These are phyloP conservation scores for Hedya salicella DNA, from an alignment of 2,888 invertebrate genomes.

Conservation along the genomic window DNA sequence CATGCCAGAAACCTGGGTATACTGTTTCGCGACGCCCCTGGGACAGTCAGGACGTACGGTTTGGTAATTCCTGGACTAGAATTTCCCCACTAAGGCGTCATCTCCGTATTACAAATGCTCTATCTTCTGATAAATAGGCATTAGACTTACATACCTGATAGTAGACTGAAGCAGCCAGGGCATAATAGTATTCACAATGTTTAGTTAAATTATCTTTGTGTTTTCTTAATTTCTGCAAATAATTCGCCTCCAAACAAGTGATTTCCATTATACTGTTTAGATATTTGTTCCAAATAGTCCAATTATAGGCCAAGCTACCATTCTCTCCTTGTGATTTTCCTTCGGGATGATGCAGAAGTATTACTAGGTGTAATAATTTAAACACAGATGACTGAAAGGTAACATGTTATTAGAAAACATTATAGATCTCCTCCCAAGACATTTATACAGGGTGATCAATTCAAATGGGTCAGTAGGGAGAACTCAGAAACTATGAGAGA, in stretches of 20 bases:
- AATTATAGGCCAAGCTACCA: slow-evolving; percentile 67
- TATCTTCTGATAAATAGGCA: neutral
- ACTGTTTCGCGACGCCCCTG: no score
- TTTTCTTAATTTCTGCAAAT: slow-evolving; percentile 64
- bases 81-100: no score
- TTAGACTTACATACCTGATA: slow-evolving; percentile 64
- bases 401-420: neutral
- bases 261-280: slow-evolving; percentile 71
- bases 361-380: slow-evolving; percentile 63
- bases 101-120: no score
- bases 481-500: no score
- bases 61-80: no score
- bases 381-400: slow-evolving; percentile 68
- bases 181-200: slow-evolving; percentile 59
- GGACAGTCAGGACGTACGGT: no score
- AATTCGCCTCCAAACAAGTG: slow-evolving; percentile 65
- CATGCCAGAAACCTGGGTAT: no score
- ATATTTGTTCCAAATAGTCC: slow-evolving; percentile 71
- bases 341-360: slow-evolving; percentile 72
- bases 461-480: no score
- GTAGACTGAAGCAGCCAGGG: slow-evolving; percentile 68
- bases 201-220: slow-evolving; percentile 56
- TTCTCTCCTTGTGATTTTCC: slow-evolving; percentile 61
- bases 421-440: neutral
- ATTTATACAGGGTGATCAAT: no score